Base-by-base conservation (phyloP, 2,888 invertebrate species). In the Selenia dentaria region DNA sequence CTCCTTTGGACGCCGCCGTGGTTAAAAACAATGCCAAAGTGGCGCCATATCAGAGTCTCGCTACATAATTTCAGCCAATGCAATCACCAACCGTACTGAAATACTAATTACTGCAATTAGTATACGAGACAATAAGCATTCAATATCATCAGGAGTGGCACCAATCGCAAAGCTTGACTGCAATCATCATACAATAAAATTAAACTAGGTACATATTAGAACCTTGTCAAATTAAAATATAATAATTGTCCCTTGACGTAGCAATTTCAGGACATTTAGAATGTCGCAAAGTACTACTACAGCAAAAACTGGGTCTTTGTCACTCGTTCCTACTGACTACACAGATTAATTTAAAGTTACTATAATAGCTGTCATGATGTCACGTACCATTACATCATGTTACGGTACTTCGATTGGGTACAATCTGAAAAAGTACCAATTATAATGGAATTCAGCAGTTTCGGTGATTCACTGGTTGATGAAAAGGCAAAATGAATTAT, bases 31-130 rank as follows among this genome's bases (percentile, higher is more conserved):
- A n/a, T n/a, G n/a, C n/a, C n/a, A n/a, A n/a, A n/a, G n/a, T n/a
- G n/a, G n/a, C n/a, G n/a, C n/a, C n/a, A n/a, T n/a, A n/a, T n/a
- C n/a, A n/a, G n/a, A n/a, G n/a, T n/a, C n/a, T n/a, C n/a, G n/a
- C n/a, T n/a, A 36, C 49, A 47, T 43, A 39, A 46, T 49, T 46
- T 47, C 34, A 41, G 38, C 42, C 47, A 47, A 49, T 49, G 51
- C 37, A 45, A 45, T 53, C 47, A 39, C 44, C 45, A 49, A 43
- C 46, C 40, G 56, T 43, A 29, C 40, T 41, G 38, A 46, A 51
- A 49, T 41, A 34, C 27, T 36, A 73, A 79, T 76, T 67, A 69
- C 67, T 59, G 69, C 71, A 83, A 86, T 84, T 83, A 85, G 59
- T 49, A 54, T 43, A 57, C 55, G 62, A 80, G 75, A 84, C 85